These are phyloP conservation scores for Halcyon senegalensis DNA, from an alignment of 2,113 vertebrate species.

Conservation along the genomic window DNA sequence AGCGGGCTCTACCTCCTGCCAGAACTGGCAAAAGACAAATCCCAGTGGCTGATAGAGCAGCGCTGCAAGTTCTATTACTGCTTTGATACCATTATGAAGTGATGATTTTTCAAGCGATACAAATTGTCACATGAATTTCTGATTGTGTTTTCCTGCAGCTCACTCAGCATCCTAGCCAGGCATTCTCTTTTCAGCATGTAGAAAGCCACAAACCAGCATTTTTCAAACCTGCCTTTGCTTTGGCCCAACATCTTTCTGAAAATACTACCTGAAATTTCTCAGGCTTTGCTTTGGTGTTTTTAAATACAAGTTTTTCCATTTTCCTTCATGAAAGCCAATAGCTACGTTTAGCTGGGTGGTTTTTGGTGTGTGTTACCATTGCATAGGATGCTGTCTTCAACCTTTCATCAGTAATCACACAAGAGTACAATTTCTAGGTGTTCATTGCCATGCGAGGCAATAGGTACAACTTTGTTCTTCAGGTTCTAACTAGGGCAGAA, in stretches of 20 bases:
- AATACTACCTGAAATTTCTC: not conserved
- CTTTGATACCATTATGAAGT: not conserved
- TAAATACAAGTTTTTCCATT: not conserved
- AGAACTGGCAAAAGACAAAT: not conserved
- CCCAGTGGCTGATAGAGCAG: rapidly evolving
- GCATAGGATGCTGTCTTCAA: not conserved
- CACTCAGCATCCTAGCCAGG: not conserved
- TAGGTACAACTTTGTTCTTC: not conserved
- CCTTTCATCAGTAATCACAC: not conserved
- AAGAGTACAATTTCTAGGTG: not conserved
- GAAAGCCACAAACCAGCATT: not conserved
- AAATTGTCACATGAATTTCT: not conserved
- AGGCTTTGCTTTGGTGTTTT: not conserved
- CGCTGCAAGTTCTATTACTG: rapidly evolving
- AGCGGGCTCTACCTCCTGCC: not conserved
- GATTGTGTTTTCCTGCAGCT: not conserved
- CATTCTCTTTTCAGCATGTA: not conserved
- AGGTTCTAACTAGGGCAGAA: not conserved
- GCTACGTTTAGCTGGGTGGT: not conserved
- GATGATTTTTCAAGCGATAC: not conserved
- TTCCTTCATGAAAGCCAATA: not conserved
- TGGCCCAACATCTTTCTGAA: not conserved
- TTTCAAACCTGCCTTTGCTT: not conserved
- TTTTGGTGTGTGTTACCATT: not conserved
- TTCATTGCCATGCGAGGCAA: not conserved